These are phyloP conservation scores for Nipponacmea schrenckii DNA, from an alignment of 2,888 invertebrate genomes.

Conservation along the genomic window DNA sequence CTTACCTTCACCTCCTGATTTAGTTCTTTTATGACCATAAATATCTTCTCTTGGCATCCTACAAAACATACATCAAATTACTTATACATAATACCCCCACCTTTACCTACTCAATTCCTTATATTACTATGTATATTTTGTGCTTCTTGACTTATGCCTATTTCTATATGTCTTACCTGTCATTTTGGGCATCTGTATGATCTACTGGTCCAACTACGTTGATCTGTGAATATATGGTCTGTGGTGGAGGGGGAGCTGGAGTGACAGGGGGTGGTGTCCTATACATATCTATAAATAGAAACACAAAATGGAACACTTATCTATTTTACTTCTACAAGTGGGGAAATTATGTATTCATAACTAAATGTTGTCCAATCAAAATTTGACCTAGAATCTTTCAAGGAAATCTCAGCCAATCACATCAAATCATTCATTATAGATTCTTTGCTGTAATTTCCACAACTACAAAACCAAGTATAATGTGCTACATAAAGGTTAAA, in stretches of 20 bases:
- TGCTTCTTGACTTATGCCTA: background rate
- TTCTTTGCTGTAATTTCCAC: too few relatives aligned
- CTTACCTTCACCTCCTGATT: conserved; percentile 30
- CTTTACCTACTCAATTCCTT: background rate
- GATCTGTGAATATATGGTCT: conserved; percentile 21
- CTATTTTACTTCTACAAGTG: too few relatives aligned
- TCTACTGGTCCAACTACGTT: conserved; percentile 18
- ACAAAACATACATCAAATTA: too few relatives aligned
- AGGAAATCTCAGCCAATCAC: too few relatives aligned
- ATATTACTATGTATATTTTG: background rate
- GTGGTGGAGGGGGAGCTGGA: conserved; percentile 27
- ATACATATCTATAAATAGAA: conserved; percentile 29
- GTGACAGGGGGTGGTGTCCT: conserved; percentile 34
- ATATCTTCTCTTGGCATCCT: conserved; percentile 23
- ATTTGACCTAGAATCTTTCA: too few relatives aligned
- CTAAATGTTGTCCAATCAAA: too few relatives aligned
- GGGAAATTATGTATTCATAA: too few relatives aligned
- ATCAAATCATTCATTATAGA: too few relatives aligned
- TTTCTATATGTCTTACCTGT: background rate
- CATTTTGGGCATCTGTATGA: conserved; percentile 4
- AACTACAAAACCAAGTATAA: too few relatives aligned
- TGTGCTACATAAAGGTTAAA: too few relatives aligned
- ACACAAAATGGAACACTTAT: too few relatives aligned
- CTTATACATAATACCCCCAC: too few relatives aligned
- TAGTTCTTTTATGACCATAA: conserved; percentile 31